A percentile compares a stretch with the other conserved stretches of the same genome.
phyloP scores from a whole-genome alignment of 2,888 invertebrate genomes.

The Andricus curvator region DNA sequence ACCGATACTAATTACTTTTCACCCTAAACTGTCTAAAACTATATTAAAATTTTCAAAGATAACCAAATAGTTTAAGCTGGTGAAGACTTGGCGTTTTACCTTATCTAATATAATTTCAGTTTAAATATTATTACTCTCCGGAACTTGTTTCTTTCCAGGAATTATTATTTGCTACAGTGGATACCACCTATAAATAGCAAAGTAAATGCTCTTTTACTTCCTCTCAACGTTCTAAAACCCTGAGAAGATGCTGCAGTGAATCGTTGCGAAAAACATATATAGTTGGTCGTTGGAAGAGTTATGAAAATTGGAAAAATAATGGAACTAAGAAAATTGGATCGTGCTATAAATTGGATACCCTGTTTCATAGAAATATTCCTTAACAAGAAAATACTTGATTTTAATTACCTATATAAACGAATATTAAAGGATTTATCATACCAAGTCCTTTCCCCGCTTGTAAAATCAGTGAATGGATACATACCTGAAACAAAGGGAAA shows the following conservation, averaged over 20 bases:
- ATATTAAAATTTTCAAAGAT: no score
- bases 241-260: neutral
- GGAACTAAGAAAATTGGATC: neutral
- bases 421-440: neutral
- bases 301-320: neutral
- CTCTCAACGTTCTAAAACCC: constrained; percentile 6
- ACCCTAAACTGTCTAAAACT: no score
- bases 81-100: neutral
- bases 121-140: neutral
- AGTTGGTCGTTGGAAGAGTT: neutral
- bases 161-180: constrained; percentile 7
- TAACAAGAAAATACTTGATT: neutral
- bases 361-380: neutral
- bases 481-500: neutral
- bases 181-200: neutral
- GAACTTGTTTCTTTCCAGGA: neutral
- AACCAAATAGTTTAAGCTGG: no score
- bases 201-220: constrained; percentile 6
- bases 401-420: no score
- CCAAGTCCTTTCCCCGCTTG: neutral
- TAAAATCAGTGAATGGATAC: neutral
- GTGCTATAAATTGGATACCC: neutral
- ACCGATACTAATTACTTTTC: no score
- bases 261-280: neutral
- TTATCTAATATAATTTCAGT: neutral